Evolutionary conservation across 2,888 invertebrate species (phyloP).

Genomic region (Cryptocephalus moraei): DNA sequence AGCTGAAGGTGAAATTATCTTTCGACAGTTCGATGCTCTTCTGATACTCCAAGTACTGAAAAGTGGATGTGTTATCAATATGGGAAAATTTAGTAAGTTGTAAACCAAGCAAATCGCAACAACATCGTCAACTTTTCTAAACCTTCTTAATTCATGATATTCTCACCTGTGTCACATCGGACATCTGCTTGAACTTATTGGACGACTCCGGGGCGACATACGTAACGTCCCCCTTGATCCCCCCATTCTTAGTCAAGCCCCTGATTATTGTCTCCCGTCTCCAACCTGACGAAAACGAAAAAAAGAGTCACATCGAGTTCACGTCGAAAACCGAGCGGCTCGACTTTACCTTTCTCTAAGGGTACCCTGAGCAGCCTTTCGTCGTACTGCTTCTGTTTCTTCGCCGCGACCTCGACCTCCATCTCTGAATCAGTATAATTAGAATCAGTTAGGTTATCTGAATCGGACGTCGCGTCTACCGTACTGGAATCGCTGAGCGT

Average conservation of each 20-base stretch:
- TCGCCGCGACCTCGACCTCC: constrained; percentile 34
- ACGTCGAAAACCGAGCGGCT: background rate
- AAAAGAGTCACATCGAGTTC: constrained; percentile 1
- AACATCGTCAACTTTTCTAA: no score
- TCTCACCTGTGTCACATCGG: constrained; percentile 51
- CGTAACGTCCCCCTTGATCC: constrained; percentile 86
- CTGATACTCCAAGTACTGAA: constrained; percentile 61
- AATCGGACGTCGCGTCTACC: constrained; percentile 48
- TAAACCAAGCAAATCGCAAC: no score
- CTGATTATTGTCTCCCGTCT: constrained; percentile 85
- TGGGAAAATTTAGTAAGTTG: no score
- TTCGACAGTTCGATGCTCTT: constrained; percentile 55
- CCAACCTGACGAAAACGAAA: constrained; percentile 55
- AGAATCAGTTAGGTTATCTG: constrained; percentile 49
- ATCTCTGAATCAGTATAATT: constrained; percentile 49
- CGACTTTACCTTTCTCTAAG: constrained; percentile 42
- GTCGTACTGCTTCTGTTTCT: constrained; percentile 43
- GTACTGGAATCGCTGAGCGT: constrained; percentile 46
- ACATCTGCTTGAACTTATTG: constrained; percentile 51
- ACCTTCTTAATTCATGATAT: no score
- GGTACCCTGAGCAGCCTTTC: constrained; percentile 54
- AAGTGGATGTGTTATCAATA: constrained; percentile 9
- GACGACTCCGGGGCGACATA: constrained; percentile 64
- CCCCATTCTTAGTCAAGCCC: constrained; percentile 75
- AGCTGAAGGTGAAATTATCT: constrained; percentile 89